These are phyloP conservation scores for Thereva unica DNA, from an alignment of 2,888 invertebrate genomes.

Conservation along the genomic window DNA sequence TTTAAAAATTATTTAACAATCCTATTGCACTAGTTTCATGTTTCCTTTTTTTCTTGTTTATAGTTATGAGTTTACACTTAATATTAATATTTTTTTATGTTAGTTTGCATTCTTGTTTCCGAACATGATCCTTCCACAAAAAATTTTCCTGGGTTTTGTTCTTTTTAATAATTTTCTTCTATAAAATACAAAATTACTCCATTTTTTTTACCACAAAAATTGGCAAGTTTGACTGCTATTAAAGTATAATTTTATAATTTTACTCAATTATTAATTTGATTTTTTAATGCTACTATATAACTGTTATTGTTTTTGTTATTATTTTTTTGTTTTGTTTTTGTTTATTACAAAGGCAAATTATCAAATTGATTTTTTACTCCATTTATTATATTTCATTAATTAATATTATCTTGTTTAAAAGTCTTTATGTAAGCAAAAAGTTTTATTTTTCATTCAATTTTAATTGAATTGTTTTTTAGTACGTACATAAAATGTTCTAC, in stretches of 20 bases:
- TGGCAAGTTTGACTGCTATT: conserved; percentile 34
- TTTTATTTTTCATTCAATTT: too few relatives aligned
- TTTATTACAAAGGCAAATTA: conserved; percentile 18
- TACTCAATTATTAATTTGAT: conserved; percentile 20
- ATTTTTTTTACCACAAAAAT: conserved; percentile 35
- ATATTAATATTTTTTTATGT: conserved; percentile 12
- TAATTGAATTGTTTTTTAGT: too few relatives aligned
- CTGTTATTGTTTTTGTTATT: conserved; percentile 24
- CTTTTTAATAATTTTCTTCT: conserved; percentile 5
- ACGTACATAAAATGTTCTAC: too few relatives aligned
- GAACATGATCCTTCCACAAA: too few relatives aligned
- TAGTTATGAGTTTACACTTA: conserved; percentile 30
- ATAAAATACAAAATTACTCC: conserved; percentile 36
- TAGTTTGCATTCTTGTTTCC: too few relatives aligned
- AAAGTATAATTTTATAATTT: conserved; percentile 14
- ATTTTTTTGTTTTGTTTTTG: too few relatives aligned
- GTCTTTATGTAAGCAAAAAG: too few relatives aligned
- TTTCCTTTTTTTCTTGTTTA: conserved; percentile 21
- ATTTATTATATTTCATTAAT: too few relatives aligned
- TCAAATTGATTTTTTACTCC: neutral
- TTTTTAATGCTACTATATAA: conserved; percentile 16
- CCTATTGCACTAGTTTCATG: conserved; percentile 37
- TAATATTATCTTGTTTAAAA: too few relatives aligned
- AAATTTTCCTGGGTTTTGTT: neutral
- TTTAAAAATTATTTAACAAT: conserved; percentile 31